Evolutionary conservation across 2,113 vertebrate species (phyloP).

Genomic region (Sinocyclocheilus rhinocerous): DNA sequence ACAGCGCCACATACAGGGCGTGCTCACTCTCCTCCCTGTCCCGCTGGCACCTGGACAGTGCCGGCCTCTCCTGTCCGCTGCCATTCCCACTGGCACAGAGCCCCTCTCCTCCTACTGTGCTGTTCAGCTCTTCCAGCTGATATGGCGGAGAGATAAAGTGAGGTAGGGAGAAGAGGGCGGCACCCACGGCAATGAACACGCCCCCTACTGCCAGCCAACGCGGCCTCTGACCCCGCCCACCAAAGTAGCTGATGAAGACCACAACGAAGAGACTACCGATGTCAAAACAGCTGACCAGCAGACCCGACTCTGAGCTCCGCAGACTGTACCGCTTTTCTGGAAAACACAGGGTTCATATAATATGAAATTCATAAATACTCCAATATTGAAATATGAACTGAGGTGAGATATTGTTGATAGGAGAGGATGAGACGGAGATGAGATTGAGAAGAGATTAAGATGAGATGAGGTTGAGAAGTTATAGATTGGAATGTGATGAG

Average conservation of each 20-base stretch:
- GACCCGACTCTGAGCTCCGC: constrained; percentile 93
- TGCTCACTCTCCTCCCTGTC: constrained; percentile 88
- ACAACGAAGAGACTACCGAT: constrained; percentile 95
- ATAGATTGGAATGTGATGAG: too few species aligned
- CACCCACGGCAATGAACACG: constrained; percentile 89
- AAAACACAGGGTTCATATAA: not conserved
- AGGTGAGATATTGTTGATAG: not conserved
- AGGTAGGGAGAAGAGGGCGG: constrained; percentile 92
- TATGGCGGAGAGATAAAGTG: constrained; percentile 97
- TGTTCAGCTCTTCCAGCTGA: constrained; percentile 91
- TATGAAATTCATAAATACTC: not conserved
- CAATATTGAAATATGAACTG: not conserved
- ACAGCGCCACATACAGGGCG: constrained; percentile 85
- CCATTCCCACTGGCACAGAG: constrained; percentile 82
- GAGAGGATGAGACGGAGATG: not conserved
- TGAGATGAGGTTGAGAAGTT: too few species aligned
- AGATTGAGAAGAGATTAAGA: too few species aligned
- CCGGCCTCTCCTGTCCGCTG: constrained; percentile 73
- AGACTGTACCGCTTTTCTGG: constrained; percentile 92
- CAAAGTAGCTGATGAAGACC: constrained; percentile 98
- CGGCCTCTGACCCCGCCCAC: constrained; percentile 89
- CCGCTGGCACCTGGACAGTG: constrained; percentile 74
- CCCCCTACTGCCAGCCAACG: constrained; percentile 94
- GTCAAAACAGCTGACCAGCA: constrained; percentile 98
- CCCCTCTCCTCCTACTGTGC: constrained; percentile 83